Conservation (phyloP, 2,888 invertebrate genomes). For the Galeopsomyia nigrocyanea region DNA sequence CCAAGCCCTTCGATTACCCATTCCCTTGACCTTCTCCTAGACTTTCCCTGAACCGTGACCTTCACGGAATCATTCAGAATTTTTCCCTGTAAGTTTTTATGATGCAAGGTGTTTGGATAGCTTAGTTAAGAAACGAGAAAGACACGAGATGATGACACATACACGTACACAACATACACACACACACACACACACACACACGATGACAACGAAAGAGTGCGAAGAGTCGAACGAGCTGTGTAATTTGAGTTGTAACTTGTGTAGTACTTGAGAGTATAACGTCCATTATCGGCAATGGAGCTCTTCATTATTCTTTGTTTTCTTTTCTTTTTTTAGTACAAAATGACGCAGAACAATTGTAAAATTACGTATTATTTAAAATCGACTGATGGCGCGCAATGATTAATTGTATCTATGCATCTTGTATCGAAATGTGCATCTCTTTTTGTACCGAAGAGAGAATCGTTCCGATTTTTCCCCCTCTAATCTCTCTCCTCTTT, state of each 20-base stretch:
- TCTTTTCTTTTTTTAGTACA: slow-evolving; percentile 40
- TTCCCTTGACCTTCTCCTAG: slow-evolving; percentile 35
- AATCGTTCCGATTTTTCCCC: slow-evolving; percentile 33
- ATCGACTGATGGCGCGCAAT: slow-evolving; percentile 32
- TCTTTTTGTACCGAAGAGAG: slow-evolving; percentile 42
- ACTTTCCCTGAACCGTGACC: slow-evolving; percentile 46
- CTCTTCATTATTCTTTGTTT: slow-evolving; percentile 39
- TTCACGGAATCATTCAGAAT: slow-evolving; percentile 36
- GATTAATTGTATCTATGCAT: slow-evolving; percentile 55
- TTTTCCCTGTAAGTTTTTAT: slow-evolving; percentile 41
- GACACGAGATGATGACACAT: slow-evolving; percentile 33
- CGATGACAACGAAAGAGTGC: no score
- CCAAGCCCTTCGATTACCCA: slow-evolving; percentile 43
- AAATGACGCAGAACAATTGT: slow-evolving; percentile 37
- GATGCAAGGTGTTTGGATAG: slow-evolving; percentile 64
- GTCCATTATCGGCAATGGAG: slow-evolving; percentile 38
- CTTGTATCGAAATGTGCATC: slow-evolving; percentile 58
- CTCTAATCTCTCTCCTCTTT: slow-evolving; percentile 44
- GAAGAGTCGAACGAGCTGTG: slow-evolving; percentile 32
- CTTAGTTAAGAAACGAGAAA: slow-evolving; percentile 44
- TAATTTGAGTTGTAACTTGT: slow-evolving; percentile 6
- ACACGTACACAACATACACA: neutral
- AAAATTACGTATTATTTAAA: slow-evolving; percentile 30
- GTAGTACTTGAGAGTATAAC: neutral
- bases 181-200: no score